A percentile compares a stretch with the other conserved stretches of the same genome.
Conservation (phyloP, 2,888 invertebrate species). For the Microdon myrmicae region DNA sequence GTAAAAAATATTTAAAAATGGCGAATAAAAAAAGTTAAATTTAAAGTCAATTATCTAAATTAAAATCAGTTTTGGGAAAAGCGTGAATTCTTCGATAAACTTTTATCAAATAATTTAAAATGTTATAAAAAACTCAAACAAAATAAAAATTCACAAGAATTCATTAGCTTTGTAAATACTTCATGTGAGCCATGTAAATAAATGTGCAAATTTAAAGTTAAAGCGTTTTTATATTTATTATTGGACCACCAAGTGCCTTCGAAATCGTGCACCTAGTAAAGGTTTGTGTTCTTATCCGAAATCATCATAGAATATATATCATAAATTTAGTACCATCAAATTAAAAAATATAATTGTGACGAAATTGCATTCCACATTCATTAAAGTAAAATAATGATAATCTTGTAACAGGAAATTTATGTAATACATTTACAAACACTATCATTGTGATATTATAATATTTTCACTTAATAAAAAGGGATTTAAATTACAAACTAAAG, state of each 20-base stretch:
- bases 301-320: no score
- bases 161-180: conserved; percentile 19
- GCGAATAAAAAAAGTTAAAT: conserved; percentile 1
- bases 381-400: conserved; percentile 15
- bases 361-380: conserved; percentile 37
- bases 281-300: no score
- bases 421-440: not conserved
- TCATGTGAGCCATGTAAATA: no score
- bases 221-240: not conserved
- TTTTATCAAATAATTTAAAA: conserved; percentile 29
- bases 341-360: not conserved
- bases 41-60: conserved; percentile 18
- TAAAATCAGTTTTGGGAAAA: conserved; percentile 39
- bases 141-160: conserved; percentile 49
- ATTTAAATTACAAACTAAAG: conserved; percentile 38
- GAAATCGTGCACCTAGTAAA: conserved; percentile 10
- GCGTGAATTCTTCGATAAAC: conserved; percentile 44
- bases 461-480: not conserved
- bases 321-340: conserved; percentile 5
- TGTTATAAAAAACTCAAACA: conserved; percentile 9
- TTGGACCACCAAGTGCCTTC: conserved; percentile 2
- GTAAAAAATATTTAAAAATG: conserved; percentile 21
- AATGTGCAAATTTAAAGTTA: no score
- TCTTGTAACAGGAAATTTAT: no score
- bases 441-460: not conserved